A percentile compares a stretch with the other conserved stretches of the same genome.
phyloP scores from a whole-genome alignment of 2,797 vertebrate genomes.

The Ataeniobius toweri region DNA sequence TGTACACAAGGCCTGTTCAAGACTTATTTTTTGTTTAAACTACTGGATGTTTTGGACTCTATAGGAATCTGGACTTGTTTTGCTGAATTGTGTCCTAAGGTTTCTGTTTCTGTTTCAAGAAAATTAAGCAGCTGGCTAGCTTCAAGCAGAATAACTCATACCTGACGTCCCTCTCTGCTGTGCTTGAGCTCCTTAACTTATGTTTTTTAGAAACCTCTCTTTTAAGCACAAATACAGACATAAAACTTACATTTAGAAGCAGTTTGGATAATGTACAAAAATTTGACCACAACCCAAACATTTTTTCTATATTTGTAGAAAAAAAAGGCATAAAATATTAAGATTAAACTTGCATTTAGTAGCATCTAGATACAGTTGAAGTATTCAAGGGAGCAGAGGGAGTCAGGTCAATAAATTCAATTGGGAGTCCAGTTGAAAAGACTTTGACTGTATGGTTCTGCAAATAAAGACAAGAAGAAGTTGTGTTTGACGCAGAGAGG shows the following conservation, averaged over 20 bases:
- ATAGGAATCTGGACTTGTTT: no score
- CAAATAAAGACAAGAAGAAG: neutral
- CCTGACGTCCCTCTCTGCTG: neutral
- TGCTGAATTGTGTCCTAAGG: neutral
- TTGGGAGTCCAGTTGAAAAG: neutral
- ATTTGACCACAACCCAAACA: no score
- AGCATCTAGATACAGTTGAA: neutral
- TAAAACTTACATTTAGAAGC: no score
- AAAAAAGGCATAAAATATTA: neutral
- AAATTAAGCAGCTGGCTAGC: neutral
- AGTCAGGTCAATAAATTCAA: neutral
- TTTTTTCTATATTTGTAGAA: no score
- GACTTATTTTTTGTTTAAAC: neutral
- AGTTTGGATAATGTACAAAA: no score
- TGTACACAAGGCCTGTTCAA: no score
- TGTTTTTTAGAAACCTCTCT: no score
- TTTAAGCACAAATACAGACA: no score
- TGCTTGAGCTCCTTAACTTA: neutral
- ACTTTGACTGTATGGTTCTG: neutral
- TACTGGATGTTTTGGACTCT: neutral
- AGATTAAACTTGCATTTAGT: neutral
- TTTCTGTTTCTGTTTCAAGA: neutral
- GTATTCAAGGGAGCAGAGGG: neutral
- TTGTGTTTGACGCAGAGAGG: conserved; percentile 9
- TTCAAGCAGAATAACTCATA: neutral